Conservation (phyloP, 2,113 vertebrate species). For the Neolamprologus hecqui region DNA sequence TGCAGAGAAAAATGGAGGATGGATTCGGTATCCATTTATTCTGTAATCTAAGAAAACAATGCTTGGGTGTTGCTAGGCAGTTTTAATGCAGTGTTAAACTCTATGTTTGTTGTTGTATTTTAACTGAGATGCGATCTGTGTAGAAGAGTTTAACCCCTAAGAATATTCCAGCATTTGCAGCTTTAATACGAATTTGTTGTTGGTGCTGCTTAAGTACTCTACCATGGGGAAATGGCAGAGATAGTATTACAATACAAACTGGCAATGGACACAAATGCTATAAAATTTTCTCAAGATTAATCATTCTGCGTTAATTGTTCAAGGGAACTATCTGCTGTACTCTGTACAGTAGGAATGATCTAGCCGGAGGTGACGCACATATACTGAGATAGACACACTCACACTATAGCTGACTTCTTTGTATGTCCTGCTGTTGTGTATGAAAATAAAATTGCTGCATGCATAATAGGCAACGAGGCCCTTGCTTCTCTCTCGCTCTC, state of each 20-base stretch:
- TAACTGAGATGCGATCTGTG: neutral
- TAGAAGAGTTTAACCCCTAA: neutral
- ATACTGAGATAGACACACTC: neutral
- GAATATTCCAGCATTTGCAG: neutral
- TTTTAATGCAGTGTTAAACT: neutral
- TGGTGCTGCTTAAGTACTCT: neutral
- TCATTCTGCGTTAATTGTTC: slow-evolving; percentile 13
- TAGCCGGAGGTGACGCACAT: neutral
- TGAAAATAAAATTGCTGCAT: slow-evolving; percentile 40
- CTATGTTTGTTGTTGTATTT: neutral
- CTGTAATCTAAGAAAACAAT: neutral
- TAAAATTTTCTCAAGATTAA: neutral
- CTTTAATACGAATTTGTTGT: neutral
- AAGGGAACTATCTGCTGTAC: neutral
- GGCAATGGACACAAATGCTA: neutral
- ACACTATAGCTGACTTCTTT: slow-evolving; percentile 12
- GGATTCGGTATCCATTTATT: neutral
- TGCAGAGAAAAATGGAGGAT: neutral
- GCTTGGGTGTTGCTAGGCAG: neutral
- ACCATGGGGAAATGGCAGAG: neutral
- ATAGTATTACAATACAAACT: neutral
- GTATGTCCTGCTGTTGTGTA: slow-evolving; percentile 19
- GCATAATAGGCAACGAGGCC: slow-evolving; percentile 33
- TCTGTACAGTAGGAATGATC: neutral
- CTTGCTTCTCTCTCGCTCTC: neutral